Evolutionary conservation across 2,797 vertebrate species (phyloP).

Genomic region (Darevskia mixta): DNA sequence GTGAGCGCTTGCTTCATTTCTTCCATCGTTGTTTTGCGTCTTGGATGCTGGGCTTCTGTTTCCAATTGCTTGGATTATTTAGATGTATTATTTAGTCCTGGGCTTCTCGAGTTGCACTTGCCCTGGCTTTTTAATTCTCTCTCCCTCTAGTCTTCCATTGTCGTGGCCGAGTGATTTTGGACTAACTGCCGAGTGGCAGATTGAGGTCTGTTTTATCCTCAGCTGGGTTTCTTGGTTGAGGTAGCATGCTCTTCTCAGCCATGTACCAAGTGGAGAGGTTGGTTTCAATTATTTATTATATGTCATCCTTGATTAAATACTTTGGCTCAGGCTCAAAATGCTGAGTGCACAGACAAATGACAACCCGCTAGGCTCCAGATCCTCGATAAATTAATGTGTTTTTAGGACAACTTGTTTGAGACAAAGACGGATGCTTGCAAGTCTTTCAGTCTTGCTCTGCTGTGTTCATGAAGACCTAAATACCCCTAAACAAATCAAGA

Average conservation of each 20-base stretch:
- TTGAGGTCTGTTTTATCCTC: conserved; percentile 8
- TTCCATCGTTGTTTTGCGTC: background rate
- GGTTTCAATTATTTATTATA: conserved; percentile 44
- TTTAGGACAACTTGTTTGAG: conserved; percentile 21
- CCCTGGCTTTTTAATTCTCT: background rate
- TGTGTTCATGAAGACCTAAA: background rate
- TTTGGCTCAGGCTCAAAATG: conserved; percentile 25
- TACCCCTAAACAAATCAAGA: background rate
- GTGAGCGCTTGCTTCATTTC: background rate
- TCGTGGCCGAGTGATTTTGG: background rate
- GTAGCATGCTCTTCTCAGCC: conserved; percentile 5
- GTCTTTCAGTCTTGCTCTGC: background rate
- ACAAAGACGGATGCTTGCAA: background rate
- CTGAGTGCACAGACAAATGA: conserved; percentile 31
- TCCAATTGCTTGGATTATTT: conserved; percentile 11
- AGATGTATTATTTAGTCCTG: background rate
- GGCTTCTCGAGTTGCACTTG: background rate
- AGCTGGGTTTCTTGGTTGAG: conserved; percentile 24
- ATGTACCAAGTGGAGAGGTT: conserved; percentile 4
- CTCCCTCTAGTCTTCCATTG: background rate
- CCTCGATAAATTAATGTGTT: conserved; percentile 9
- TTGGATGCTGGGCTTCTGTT: conserved; percentile 8
- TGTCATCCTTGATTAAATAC: conserved; percentile 44
- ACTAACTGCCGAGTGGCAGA: background rate
- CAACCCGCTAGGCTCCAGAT: conserved; percentile 1